Percentiles rank a stretch among this genome's conserved stretches.
Evolutionary conservation across 2,113 vertebrate genomes (phyloP).

Genomic region (Myotis yumanensis): DNA sequence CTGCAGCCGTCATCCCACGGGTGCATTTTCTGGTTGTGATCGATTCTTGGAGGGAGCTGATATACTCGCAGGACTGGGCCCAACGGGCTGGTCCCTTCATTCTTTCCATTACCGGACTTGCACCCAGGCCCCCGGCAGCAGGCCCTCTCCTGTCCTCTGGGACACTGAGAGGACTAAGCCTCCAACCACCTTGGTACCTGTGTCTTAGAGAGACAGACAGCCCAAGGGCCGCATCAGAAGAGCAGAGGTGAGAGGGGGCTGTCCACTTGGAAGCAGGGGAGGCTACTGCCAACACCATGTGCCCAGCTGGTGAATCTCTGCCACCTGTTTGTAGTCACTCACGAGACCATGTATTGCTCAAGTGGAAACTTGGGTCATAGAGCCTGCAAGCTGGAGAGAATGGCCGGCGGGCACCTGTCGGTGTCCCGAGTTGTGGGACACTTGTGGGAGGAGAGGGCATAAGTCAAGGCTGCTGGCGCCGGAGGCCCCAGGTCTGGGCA

Average conservation of each 20-base stretch:
- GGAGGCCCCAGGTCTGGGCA: not conserved
- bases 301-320: not conserved
- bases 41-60: not conserved
- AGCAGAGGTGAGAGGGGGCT: not conserved
- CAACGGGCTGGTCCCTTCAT: fast-evolving
- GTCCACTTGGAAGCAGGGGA: not conserved
- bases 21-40: not conserved
- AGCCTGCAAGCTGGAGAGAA: not conserved
- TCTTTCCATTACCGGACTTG: not conserved
- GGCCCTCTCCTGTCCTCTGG: not conserved
- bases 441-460: not conserved
- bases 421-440: fast-evolving
- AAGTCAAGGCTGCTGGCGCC: not conserved
- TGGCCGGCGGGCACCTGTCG: not conserved
- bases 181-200: too few species aligned
- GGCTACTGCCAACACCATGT: fast-evolving
- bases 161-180: not conserved
- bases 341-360: not conserved
- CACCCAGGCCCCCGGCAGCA: not conserved
- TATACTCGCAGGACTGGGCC: fast-evolving
- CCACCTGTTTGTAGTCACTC: not conserved
- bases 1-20: fast-evolving
- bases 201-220: not conserved
- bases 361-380: not conserved
- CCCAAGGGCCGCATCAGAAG: not conserved